phyloP scores from a whole-genome alignment of 2,113 vertebrate species.

The Hippotragus niger region DNA sequence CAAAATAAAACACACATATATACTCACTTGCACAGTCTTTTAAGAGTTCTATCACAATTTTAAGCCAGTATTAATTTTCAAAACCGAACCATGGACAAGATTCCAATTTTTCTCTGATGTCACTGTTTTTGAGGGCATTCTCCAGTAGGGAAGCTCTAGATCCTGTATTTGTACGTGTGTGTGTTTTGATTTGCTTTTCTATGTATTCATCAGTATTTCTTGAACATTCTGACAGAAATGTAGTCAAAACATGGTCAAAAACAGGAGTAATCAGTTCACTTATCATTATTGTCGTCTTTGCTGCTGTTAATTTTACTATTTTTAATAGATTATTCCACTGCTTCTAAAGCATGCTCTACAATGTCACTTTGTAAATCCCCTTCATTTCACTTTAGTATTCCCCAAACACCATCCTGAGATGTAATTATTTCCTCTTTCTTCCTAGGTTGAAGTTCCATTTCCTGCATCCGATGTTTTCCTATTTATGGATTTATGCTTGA shows the following conservation, averaged over 20 bases:
- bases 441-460: background rate
- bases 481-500: background rate
- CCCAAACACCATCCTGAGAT: background rate
- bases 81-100: background rate
- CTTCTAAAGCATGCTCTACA: background rate
- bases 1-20: background rate
- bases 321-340: background rate
- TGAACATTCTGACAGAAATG: background rate
- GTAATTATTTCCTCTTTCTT: background rate
- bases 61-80: background rate
- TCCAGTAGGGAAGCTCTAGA: background rate
- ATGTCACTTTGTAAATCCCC: background rate
- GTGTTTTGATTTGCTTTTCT: background rate
- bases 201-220: background rate
- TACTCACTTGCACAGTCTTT: background rate
- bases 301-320: background rate
- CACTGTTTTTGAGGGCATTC: background rate
- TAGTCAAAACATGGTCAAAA: background rate
- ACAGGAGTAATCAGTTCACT: background rate
- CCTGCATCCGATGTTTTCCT: background rate
- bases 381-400: background rate
- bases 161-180: background rate
- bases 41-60: background rate
- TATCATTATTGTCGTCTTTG: background rate
- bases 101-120: background rate